phyloP scores from a whole-genome alignment of 2,888 invertebrate genomes.

The Phaonia tiefii region DNA sequence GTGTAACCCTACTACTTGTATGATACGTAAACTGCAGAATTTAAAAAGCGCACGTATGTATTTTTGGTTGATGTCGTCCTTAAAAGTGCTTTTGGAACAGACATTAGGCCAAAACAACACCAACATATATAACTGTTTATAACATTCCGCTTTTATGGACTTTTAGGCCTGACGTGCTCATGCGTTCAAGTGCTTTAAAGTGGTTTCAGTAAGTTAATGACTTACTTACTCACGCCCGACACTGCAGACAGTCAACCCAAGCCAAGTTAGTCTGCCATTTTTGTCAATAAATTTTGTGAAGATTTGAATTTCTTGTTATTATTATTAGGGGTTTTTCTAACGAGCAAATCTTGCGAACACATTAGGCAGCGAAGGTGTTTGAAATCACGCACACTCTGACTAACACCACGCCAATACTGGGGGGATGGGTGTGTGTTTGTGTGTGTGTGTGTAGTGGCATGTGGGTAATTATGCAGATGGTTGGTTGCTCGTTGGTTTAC shows the following conservation, averaged over 20 bases:
- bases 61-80: too few relatives aligned
- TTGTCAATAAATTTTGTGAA: slow-evolving; percentile 64
- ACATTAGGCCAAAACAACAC: too few relatives aligned
- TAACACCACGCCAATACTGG: background rate
- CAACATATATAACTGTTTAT: too few relatives aligned
- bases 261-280: slow-evolving; percentile 19
- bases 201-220: slow-evolving; percentile 59
- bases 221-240: slow-evolving; percentile 40
- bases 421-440: slow-evolving; percentile 5
- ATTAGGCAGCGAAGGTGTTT: slow-evolving; percentile 40
- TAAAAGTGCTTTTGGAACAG: too few relatives aligned
- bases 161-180: slow-evolving; percentile 57
- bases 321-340: slow-evolving; percentile 44
- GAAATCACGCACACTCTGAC: slow-evolving; percentile 18
- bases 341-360: background rate
- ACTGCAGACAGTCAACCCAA: slow-evolving; percentile 15
- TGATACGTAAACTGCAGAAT: too few relatives aligned
- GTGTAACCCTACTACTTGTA: too few relatives aligned
- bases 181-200: slow-evolving; percentile 32
- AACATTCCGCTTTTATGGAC: slow-evolving; percentile 63
- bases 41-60: too few relatives aligned
- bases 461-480: slow-evolving; percentile 64
- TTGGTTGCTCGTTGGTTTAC: slow-evolving; percentile 53
- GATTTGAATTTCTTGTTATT: slow-evolving; percentile 55
- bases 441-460: slow-evolving; percentile 3